Base-by-base conservation (phyloP, 2,888 invertebrate genomes). In the Tyria jacobaeae region DNA sequence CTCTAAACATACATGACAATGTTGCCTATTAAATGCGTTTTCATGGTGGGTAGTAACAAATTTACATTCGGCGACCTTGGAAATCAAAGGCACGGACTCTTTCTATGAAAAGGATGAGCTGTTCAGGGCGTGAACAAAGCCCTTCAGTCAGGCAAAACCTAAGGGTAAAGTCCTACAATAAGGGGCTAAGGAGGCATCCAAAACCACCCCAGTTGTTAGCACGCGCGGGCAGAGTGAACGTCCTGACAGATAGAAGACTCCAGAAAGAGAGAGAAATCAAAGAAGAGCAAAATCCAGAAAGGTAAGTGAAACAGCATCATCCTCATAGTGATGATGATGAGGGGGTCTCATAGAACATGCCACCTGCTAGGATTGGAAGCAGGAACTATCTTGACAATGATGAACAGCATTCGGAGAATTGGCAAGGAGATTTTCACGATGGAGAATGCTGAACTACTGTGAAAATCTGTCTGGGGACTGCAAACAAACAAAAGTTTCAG, bases 1-100 rank as follows among this genome's bases (percentile, higher is more conserved):
- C 49, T 49, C 49, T 49, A 47, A 49, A 49, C 0, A 49, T 7
- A 49, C 21, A 41, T n/a, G 39, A n/a, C n/a, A n/a, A n/a, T 39
- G 37, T 17, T 21, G 12, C 44, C 21, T 12, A n/a, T 44, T 10
- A 44, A 17, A 17, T 44, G 17, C 21, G 4, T 44, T 44, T 17
- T 44, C 44, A 21, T 44, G 17, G 21, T 44, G 21, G n/a, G n/a
- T 44, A 21, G 12, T 44, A 12, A 21, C 12, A 3, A 44, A 44
- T 12, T 21, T 44, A 17, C 17, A 41, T 41, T n/a, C 44, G 21
- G 17, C 17, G 41, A 41, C 3, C 17, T 44, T 44, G 21, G 12
- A 9, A 44, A 4, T 17, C 21, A 21, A 44, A 44, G 44, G 21
- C 21, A 4, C 21, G 44, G 5, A 44, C 3, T 21, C 44, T 44